Conservation (phyloP, 2,797 vertebrate species). For the Periparus ater region DNA sequence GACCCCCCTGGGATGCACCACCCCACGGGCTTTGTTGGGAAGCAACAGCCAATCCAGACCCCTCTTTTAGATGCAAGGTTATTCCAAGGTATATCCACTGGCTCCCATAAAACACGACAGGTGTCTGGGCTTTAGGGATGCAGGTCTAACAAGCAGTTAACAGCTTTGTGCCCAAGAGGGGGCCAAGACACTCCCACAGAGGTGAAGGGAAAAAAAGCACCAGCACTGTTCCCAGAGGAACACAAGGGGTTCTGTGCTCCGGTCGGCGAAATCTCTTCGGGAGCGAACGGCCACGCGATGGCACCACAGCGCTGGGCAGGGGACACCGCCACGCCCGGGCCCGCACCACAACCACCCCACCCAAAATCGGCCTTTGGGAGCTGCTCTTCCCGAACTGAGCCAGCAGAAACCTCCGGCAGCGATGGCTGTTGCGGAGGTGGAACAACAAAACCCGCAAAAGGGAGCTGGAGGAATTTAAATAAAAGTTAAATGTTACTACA, state of each 20-base stretch:
- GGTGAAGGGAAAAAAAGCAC: rapidly evolving
- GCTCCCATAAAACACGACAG: background rate
- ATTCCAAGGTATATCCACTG: background rate
- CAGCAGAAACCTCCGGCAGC: background rate
- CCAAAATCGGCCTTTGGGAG: rapidly evolving
- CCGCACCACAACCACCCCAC: rapidly evolving
- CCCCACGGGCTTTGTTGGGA: background rate
- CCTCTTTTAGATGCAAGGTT: background rate
- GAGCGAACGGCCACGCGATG: constrained; percentile 13
- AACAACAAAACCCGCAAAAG: background rate
- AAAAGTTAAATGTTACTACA: background rate
- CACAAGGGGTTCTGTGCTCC: rapidly evolving
- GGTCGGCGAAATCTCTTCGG: background rate
- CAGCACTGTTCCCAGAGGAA: rapidly evolving
- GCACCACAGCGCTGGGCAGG: background rate
- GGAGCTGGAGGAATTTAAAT: background rate
- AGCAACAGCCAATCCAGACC: background rate
- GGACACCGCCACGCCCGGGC: background rate
- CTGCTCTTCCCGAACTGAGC: background rate
- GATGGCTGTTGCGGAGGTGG: rapidly evolving
- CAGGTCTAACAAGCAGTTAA: background rate
- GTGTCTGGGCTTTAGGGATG: background rate
- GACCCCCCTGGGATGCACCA: background rate
- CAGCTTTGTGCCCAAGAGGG: background rate
- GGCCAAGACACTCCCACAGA: background rate